Evolutionary conservation across 23 tunicate genomes (phyloP).

Genomic region (Corella eumyota): DNA sequence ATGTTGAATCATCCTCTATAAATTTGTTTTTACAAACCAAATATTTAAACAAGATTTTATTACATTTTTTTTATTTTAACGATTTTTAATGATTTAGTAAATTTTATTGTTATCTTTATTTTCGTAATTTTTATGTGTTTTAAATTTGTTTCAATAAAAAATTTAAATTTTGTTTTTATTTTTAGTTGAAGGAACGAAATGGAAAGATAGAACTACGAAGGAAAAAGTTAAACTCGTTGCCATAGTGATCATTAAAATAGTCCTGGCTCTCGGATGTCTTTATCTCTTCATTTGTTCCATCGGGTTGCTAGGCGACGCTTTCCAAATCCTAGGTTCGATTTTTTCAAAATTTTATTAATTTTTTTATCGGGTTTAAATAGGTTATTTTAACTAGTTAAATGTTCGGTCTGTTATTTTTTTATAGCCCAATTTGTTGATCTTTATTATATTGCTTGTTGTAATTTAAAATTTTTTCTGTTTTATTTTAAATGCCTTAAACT

Average conservation of each 20-base stretch:
- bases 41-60: too few relatives aligned
- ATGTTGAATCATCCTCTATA: too few relatives aligned
- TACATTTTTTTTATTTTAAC: too few relatives aligned
- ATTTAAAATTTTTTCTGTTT: too few relatives aligned
- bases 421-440: neutral
- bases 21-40: too few relatives aligned
- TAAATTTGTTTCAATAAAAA: too few relatives aligned
- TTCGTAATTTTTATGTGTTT: too few relatives aligned
- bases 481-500: too few relatives aligned
- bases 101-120: too few relatives aligned
- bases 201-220: conserved; percentile 21
- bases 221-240: conserved; percentile 7
- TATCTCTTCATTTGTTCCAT: conserved; percentile 55
- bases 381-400: neutral
- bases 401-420: neutral
- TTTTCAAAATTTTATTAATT: neutral
- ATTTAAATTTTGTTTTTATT: neutral
- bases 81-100: too few relatives aligned
- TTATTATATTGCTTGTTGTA: too few relatives aligned
- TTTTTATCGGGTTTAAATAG: neutral
- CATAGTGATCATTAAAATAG: conserved; percentile 9
- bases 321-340: conserved; percentile 43
- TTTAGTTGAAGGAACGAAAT: too few relatives aligned
- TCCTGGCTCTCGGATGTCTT: conserved; percentile 35
- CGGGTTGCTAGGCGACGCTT: conserved; percentile 33